Conservation (phyloP, 1,140 invertebrate genomes). For the Drosophila cardini region DNA sequence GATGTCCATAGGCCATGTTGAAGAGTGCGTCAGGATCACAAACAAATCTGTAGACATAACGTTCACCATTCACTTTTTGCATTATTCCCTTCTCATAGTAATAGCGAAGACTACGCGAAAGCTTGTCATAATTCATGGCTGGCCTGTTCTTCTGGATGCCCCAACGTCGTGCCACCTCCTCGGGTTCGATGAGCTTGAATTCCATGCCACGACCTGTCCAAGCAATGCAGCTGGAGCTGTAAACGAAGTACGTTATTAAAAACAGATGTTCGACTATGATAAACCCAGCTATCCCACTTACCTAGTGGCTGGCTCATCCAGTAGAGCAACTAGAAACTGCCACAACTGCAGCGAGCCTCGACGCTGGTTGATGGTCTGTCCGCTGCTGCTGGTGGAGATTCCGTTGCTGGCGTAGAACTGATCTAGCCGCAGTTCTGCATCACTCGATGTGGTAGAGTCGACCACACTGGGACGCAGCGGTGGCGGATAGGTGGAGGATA, state of each 20-base stretch:
- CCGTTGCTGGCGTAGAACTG: constrained; percentile 76
- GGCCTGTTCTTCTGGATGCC: constrained; percentile 95
- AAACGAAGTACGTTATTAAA: not conserved
- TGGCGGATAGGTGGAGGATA: constrained; percentile 74
- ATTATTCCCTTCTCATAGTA: constrained; percentile 99
- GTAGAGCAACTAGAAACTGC: constrained; percentile 96
- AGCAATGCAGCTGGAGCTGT: constrained; percentile 94
- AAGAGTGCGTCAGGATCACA: constrained; percentile 97
- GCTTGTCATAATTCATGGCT: constrained; percentile 98
- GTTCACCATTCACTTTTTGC: constrained; percentile 98
- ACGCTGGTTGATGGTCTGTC: constrained; percentile 84
- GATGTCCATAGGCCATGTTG: constrained; percentile 89
- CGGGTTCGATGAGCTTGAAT: constrained; percentile 97
- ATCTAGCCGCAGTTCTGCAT: constrained; percentile 75
- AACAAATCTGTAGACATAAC: constrained; percentile 98
- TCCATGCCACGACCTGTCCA: constrained; percentile 98
- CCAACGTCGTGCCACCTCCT: constrained; percentile 94
- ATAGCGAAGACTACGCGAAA: constrained; percentile 95
- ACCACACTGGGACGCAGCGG: constrained; percentile 69
- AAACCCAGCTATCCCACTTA: constrained; percentile 23
- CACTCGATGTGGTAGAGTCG: constrained; percentile 77
- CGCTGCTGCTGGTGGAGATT: constrained; percentile 75
- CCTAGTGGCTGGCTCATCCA: constrained; percentile 91
- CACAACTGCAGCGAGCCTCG: constrained; percentile 95
- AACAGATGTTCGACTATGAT: not conserved